A percentile compares a stretch with the other conserved stretches of the same genome.
Evolutionary conservation across 2,113 vertebrate genomes (phyloP).

Genomic region (Scartelaos histophorus): DNA sequence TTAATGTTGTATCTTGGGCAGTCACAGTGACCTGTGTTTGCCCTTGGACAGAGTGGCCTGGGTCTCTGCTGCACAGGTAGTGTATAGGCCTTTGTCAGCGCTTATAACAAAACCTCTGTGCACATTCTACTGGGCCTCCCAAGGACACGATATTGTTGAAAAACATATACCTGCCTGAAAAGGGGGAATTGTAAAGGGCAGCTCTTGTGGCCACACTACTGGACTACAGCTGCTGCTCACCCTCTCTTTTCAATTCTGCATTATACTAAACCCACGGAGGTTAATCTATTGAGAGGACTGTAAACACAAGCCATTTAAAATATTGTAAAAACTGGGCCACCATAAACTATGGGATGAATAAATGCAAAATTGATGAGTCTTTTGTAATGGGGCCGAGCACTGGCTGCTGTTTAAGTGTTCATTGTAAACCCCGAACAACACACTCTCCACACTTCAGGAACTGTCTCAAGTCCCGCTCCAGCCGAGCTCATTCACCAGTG

Average conservation of each 20-base stretch:
- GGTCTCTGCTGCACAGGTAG: constrained; percentile 47
- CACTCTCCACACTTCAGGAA: constrained; percentile 23
- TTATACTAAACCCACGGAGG: constrained; percentile 27
- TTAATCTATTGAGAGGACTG: constrained; percentile 16
- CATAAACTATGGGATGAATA: neutral
- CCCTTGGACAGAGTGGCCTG: constrained; percentile 45
- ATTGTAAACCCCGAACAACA: constrained; percentile 13
- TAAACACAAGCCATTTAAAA: constrained; percentile 7
- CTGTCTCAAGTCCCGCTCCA: constrained; percentile 45
- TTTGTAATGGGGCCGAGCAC: constrained; percentile 7
- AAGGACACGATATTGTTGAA: constrained; percentile 56
- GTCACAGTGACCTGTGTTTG: constrained; percentile 41
- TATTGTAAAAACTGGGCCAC: constrained; percentile 3
- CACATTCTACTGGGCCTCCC: constrained; percentile 45
- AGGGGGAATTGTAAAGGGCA: constrained; percentile 35
- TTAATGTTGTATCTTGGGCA: constrained; percentile 24
- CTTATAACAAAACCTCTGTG: constrained; percentile 53
- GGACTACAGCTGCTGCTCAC: constrained; percentile 32
- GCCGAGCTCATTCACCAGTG: constrained; percentile 36
- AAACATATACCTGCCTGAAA: constrained; percentile 37
- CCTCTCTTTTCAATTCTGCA: constrained; percentile 20
- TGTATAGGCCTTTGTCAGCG: constrained; percentile 52
- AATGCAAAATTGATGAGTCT: neutral
- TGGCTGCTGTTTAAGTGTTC: constrained; percentile 11
- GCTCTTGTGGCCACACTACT: constrained; percentile 30